phyloP scores from a whole-genome alignment of 30 jellyfish, hydroid and myxozoan genomes.

The Pelagia noctiluca region DNA sequence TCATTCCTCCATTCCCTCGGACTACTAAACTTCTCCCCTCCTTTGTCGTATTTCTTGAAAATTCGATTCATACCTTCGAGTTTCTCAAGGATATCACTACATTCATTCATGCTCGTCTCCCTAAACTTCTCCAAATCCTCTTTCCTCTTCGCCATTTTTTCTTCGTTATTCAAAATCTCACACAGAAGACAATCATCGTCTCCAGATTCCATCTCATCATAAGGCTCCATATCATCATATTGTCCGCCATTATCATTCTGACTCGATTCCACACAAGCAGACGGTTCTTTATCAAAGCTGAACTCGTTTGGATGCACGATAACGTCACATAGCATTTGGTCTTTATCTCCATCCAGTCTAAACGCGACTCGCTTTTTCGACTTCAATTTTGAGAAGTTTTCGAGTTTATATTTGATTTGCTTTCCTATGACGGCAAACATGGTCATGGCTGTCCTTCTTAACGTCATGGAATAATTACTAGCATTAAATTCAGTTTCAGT shows the following conservation, averaged over 20 bases:
- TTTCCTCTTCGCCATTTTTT: slow-evolving; percentile 39
- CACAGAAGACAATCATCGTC: slow-evolving; percentile 57
- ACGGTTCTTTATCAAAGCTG: no score
- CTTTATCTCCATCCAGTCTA: no score
- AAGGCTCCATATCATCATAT: neutral
- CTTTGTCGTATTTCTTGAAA: slow-evolving; percentile 14
- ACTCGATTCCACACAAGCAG: no score
- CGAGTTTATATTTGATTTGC: neutral
- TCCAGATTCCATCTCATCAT: neutral
- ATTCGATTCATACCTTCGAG: slow-evolving; percentile 30
- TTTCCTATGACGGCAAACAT: slow-evolving; percentile 8
- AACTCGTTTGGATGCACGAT: no score
- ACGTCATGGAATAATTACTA: neutral
- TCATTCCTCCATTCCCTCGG: no score
- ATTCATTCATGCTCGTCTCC: slow-evolving; percentile 33
- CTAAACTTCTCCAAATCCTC: slow-evolving; percentile 60
- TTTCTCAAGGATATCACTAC: slow-evolving; percentile 48
- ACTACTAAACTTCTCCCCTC: neutral
- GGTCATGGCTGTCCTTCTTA: neutral
- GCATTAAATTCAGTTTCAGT: neutral
- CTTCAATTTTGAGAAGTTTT: neutral
- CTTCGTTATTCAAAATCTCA: slow-evolving; percentile 43
- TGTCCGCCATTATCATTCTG: no score
- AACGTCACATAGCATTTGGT: no score
- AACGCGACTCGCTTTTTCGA: neutral